Base-by-base conservation (phyloP, 2,797 vertebrate species). In the Xiphophorus birchmanni region DNA sequence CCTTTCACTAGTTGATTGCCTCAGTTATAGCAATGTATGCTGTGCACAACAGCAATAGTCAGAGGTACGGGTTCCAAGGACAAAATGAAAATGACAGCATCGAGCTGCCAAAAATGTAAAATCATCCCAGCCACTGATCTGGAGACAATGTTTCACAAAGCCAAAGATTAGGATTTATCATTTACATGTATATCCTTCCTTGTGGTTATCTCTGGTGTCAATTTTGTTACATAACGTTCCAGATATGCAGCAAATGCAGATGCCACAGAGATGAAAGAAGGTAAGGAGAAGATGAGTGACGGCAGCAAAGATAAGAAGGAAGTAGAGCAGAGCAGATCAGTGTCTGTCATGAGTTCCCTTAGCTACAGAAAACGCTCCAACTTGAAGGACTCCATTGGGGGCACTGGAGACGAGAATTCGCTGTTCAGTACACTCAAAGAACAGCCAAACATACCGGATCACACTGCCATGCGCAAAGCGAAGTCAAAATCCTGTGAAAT, bases 361-460 rank as follows among this genome's bases (percentile, higher is more conserved):
- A 99, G 99, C 95, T 99, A 99, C 93, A 96, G 99, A 90, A 99
- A 97, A 87, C 96, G 99, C 17, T 95, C 95, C 23, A 94, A 96
- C 87, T 93, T 98, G 74, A 99, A 99, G 91, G 98, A 98, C 87
- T 98, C 98, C 84, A 97, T 98, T 37, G 97, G 97, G 2, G 98
- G 98, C 35, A 91, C 84, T 0, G 98, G 97, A 11, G 98, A 99
- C 0, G 96, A 97, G 79, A 97, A 93, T 84, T 98, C 96, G 0
- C 95, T 99, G 78, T 97, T 99, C 82, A 97, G 95, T 29, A 83
- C 97, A 5, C 95, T 99, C 15, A 96, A 97, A 52, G 97, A 98
- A 90, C 94, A 97, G 76, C 88, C 96, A 0, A 93, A 96, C 72
- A 95, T 92, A 12, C 96, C 96, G 0, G 97, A 98, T 87, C 96